Base-by-base conservation (phyloP, 2,113 vertebrate genomes). In the Geothlypis trichas region DNA sequence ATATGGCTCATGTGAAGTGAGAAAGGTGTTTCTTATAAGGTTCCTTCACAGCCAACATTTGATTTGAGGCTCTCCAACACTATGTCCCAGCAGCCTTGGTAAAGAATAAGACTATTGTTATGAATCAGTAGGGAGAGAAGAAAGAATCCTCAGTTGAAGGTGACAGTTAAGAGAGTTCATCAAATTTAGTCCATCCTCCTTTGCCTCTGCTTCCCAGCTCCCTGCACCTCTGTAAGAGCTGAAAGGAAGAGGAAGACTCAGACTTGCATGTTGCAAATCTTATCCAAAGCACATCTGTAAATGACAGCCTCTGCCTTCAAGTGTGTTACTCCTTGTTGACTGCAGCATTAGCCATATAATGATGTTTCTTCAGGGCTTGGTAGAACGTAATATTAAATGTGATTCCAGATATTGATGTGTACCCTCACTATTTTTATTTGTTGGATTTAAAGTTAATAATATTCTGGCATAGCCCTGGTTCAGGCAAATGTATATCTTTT, bases 371-470 rank as follows among this genome's bases (percentile, higher is more conserved):
- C 5, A 4, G 67, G 49, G 31, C 54, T 94, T 66, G 49, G 62
- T 90, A 66, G 44, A 85, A 79, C 2, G 3, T 58, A 54, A 66
- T 79, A 82, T 79, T 95, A 79, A 93, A 54, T 91, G 63, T 17
- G 12, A 84, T 89, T 87, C 66, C 54, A 61, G 69, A 44, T 85
- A 65, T 61, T 79, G 71, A 66, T 58, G 41, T 65, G 62, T 28
- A 58, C 72, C 62, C n/a, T 81, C 62, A 44, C 54, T 82, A 30
- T 79, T 94, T 93, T 90, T 91, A 28, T 67, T 87, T 62, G 52
- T 37, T 93, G 24, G 8, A 58, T 65, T 93, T 85, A 80, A 91
- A 87, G 47, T 69, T 84, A 83, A 27, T 87, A 65, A 61, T 82
- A 79, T 78, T 65, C 71, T 93, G 81, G 54, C 49, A 44, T 41